A percentile compares a stretch with the other conserved stretches of the same genome.
Evolutionary conservation across 2,888 invertebrate genomes (phyloP).

Genomic region (Timandra comae): DNA sequence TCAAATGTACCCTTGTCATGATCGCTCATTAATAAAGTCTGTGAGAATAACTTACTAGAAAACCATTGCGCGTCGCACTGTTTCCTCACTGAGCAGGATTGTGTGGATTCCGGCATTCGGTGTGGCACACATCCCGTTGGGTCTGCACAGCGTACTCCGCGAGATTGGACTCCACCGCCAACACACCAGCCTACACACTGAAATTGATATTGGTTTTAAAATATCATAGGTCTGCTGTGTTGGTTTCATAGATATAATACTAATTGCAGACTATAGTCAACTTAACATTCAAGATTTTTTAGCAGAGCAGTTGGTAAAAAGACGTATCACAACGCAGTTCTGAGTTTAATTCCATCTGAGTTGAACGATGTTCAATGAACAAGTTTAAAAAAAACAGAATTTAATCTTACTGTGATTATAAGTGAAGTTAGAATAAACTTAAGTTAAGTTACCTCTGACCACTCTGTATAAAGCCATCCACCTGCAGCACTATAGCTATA

Average conservation of each 20-base stretch:
- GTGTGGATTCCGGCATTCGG: conserved; percentile 77
- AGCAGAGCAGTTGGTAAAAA: too few species aligned
- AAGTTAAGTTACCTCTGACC: conserved; percentile 66
- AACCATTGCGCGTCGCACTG: conserved; percentile 90
- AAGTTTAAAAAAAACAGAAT: too few species aligned
- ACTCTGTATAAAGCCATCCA: conserved; percentile 78
- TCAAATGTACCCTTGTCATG: too few species aligned
- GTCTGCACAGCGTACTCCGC: conserved; percentile 84
- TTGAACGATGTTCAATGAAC: too few species aligned
- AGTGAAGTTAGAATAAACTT: too few species aligned
- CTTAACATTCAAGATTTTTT: too few species aligned
- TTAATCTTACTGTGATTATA: too few species aligned
- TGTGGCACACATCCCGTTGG: conserved; percentile 78
- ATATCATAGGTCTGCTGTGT: background rate
- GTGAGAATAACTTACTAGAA: conserved; percentile 81
- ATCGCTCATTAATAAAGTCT: too few species aligned
- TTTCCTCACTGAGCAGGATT: conserved; percentile 82
- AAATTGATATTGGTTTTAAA: conserved; percentile 5
- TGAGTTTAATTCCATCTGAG: too few species aligned
- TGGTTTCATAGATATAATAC: too few species aligned
- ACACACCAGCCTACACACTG: conserved; percentile 85
- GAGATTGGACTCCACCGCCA: conserved; percentile 85
- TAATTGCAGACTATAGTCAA: too few species aligned
- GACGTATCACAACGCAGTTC: too few species aligned
- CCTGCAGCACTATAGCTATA: conserved; percentile 57